A percentile compares a stretch with the other conserved stretches of the same genome.
phyloP scores from a whole-genome alignment of 2,888 invertebrate species.

The Callosobruchus maculatus region DNA sequence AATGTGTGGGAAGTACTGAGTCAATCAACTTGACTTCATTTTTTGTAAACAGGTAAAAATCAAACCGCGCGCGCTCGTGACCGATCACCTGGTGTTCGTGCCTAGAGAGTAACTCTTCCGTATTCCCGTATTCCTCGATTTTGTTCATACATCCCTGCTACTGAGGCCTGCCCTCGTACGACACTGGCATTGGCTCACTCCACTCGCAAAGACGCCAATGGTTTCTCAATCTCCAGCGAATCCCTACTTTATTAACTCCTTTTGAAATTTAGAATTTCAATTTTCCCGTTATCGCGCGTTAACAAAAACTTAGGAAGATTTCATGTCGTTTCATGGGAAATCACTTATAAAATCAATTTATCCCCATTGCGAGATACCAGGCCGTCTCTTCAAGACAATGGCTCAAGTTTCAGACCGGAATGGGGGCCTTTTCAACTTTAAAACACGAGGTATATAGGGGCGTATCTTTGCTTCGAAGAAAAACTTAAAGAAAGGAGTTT shows the following conservation, averaged over 20 bases:
- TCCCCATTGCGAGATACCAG: neutral
- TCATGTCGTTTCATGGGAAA: neutral
- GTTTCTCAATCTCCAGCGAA: conserved; percentile 26
- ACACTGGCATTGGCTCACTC: neutral
- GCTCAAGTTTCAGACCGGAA: neutral
- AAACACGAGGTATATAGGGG: neutral
- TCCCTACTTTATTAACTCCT: conserved; percentile 35
- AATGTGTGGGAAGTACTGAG: too few relatives aligned
- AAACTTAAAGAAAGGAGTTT: neutral
- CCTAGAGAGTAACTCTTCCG: too few relatives aligned
- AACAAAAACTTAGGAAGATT: neutral
- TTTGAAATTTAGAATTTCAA: conserved; percentile 46
- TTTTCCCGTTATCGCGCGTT: conserved; percentile 43
- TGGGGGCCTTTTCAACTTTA: neutral
- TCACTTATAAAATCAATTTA: neutral
- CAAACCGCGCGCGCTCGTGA: too few relatives aligned
- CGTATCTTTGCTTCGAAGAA: neutral
- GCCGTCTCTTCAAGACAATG: neutral
- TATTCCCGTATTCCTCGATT: too few relatives aligned
- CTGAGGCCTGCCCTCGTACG: neutral
- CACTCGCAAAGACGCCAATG: conserved; percentile 4
- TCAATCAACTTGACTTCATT: too few relatives aligned
- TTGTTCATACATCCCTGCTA: too few relatives aligned
- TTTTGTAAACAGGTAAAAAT: too few relatives aligned
- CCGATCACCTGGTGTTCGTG: too few relatives aligned